phyloP scores from a whole-genome alignment of 2,888 invertebrate genomes.

The Tetragonula carbonaria region DNA sequence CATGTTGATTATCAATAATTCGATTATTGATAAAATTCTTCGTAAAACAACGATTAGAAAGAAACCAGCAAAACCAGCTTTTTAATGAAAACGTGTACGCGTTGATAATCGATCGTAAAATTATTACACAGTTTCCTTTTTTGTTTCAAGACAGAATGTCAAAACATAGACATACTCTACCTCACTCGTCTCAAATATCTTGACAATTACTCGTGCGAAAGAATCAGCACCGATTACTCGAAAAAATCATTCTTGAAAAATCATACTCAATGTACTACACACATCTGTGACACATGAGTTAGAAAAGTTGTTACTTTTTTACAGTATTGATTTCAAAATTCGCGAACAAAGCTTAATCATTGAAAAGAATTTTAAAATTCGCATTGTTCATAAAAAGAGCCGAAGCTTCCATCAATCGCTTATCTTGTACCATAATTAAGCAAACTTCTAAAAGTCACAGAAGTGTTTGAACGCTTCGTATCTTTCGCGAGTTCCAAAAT shows the following conservation, averaged over 20 bases:
- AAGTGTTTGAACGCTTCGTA: too few relatives aligned
- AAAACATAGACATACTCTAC: background rate
- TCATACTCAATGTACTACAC: background rate
- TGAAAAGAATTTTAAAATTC: too few relatives aligned
- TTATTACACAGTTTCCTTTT: background rate
- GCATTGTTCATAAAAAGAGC: too few relatives aligned
- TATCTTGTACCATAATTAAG: too few relatives aligned
- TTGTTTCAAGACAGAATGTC: background rate
- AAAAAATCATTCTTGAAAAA: background rate
- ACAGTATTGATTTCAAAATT: too few relatives aligned
- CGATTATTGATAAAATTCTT: background rate
- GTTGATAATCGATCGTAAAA: background rate
- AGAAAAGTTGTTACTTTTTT: too few relatives aligned
- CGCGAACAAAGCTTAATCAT: too few relatives aligned
- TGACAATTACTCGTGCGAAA: background rate
- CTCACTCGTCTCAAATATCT: slow-evolving; percentile 3
- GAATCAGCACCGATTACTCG: background rate
- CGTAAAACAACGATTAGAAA: background rate
- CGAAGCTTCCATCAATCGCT: too few relatives aligned
- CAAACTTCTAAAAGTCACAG: too few relatives aligned
- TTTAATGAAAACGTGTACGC: background rate
- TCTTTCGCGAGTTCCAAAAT: too few relatives aligned
- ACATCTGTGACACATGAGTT: too few relatives aligned
- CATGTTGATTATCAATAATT: background rate
- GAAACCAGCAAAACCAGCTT: background rate